Conservation (phyloP, 1,140 invertebrate genomes). For the Drosophila watanabei region DNA sequence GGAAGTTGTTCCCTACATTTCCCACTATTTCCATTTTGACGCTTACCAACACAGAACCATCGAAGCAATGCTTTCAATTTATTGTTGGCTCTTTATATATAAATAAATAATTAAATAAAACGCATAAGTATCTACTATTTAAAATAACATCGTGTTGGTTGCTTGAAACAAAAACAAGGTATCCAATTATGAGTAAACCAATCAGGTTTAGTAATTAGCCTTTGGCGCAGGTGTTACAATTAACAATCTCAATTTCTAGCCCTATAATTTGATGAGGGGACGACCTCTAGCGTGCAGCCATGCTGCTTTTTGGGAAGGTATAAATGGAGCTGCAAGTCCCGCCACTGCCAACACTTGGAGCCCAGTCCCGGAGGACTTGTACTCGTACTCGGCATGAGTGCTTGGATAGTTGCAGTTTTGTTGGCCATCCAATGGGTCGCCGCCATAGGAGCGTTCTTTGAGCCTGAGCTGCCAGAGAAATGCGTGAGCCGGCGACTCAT, state of each 20-base stretch:
- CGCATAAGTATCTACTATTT: not conserved
- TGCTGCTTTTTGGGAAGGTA: constrained; percentile 4
- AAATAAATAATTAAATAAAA: too few species aligned
- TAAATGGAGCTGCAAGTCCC: constrained; percentile 14
- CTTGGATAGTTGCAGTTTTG: constrained; percentile 13
- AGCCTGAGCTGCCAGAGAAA: not conserved
- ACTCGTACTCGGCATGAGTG: too few species aligned
- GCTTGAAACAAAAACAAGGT: not conserved
- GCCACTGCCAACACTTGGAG: not conserved
- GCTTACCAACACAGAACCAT: too few species aligned
- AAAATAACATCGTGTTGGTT: not conserved
- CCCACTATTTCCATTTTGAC: too few species aligned
- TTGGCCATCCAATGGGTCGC: not conserved
- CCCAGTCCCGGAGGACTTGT: not conserved
- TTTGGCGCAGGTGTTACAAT: constrained; percentile 47
- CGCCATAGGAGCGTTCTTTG: not conserved
- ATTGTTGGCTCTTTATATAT: not conserved
- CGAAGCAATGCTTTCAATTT: too few species aligned
- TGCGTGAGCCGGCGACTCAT: constrained; percentile 69
- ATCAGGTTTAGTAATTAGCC: not conserved
- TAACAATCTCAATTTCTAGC: constrained; percentile 21
- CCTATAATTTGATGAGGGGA: constrained; percentile 54
- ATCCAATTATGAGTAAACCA: not conserved
- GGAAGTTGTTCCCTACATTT: too few species aligned
- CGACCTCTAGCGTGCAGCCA: constrained; percentile 64